A percentile compares a stretch with the other conserved stretches of the same genome.
Evolutionary conservation across 2,888 invertebrate genomes (phyloP).

Genomic region (Lutraria lutraria): DNA sequence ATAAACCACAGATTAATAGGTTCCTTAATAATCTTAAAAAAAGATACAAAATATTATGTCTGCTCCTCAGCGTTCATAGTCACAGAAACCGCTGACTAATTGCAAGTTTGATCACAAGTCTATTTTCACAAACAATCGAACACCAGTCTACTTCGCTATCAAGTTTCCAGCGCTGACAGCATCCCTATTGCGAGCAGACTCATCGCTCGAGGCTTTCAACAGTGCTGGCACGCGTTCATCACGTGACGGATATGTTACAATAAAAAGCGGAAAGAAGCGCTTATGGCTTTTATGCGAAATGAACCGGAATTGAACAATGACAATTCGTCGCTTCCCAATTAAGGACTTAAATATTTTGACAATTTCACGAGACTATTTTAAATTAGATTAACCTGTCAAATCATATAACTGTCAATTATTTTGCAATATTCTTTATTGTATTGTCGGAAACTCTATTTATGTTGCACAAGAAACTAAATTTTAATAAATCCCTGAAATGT

Average conservation of each 20-base stretch:
- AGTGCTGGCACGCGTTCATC: slow-evolving; percentile 46
- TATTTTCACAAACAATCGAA: slow-evolving; percentile 59
- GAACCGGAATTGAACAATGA: slow-evolving; percentile 29
- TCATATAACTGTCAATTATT: background rate
- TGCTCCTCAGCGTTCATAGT: background rate
- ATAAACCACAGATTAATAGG: background rate
- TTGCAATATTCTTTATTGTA: background rate
- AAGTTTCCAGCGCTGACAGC: slow-evolving; percentile 54
- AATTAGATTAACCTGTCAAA: background rate
- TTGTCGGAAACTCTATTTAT: background rate
- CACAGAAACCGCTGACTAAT: slow-evolving; percentile 44
- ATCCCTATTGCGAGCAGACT: slow-evolving; percentile 54
- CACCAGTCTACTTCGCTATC: slow-evolving; percentile 57
- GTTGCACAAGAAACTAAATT: too few relatives aligned
- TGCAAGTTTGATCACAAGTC: slow-evolving; percentile 53
- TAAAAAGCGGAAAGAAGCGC: slow-evolving; percentile 24
- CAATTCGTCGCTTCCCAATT: slow-evolving; percentile 39
- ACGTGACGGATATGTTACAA: slow-evolving; percentile 39
- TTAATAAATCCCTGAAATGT: too few relatives aligned
- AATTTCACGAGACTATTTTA: slow-evolving; percentile 24
- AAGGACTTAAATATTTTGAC: slow-evolving; percentile 41
- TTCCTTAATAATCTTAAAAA: background rate
- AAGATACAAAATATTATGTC: slow-evolving; percentile 7
- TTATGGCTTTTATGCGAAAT: slow-evolving; percentile 16
- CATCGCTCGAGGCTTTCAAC: slow-evolving; percentile 39